Percentiles rank a stretch among this genome's conserved stretches.
Evolutionary conservation across 2,888 invertebrate species (phyloP).

Genomic region (Leptopilina drosophilae): DNA sequence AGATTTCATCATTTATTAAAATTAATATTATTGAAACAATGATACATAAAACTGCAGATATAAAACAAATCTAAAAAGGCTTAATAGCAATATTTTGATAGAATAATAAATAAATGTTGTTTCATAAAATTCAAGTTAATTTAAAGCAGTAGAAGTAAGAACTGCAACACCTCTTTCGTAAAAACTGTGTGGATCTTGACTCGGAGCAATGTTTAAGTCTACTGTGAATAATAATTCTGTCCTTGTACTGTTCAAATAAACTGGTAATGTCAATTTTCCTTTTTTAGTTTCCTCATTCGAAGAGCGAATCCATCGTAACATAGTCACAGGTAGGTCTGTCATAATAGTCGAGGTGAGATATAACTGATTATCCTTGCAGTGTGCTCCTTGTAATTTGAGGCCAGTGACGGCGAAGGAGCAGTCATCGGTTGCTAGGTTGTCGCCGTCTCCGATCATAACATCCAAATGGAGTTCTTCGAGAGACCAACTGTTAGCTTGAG

Average conservation of each 20-base stretch:
- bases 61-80: background rate
- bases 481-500: constrained; percentile 97
- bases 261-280: constrained; percentile 92
- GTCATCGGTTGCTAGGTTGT: constrained; percentile 80
- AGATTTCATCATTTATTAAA: too few species aligned
- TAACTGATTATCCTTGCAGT: constrained; percentile 93
- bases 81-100: too few species aligned
- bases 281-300: constrained; percentile 77
- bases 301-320: constrained; percentile 92
- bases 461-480: constrained; percentile 95
- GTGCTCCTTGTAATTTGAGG: constrained; percentile 96
- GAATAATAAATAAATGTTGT: too few species aligned
- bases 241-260: constrained; percentile 97
- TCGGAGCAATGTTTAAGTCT: constrained; percentile 93
- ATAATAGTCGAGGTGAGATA: constrained; percentile 95
- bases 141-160: constrained; percentile 93
- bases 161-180: constrained; percentile 99
- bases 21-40: too few species aligned
- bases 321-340: constrained; percentile 93
- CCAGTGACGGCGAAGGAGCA: constrained; percentile 86
- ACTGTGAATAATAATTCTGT: constrained; percentile 97
- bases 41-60: too few species aligned
- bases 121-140: constrained; percentile 77
- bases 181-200: constrained; percentile 96
- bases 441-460: constrained; percentile 83